Evolutionary conservation across 2,888 invertebrate species (phyloP), one percentile per base, ranked within the genome.

Genomic region (Apodemia zela): DNA sequence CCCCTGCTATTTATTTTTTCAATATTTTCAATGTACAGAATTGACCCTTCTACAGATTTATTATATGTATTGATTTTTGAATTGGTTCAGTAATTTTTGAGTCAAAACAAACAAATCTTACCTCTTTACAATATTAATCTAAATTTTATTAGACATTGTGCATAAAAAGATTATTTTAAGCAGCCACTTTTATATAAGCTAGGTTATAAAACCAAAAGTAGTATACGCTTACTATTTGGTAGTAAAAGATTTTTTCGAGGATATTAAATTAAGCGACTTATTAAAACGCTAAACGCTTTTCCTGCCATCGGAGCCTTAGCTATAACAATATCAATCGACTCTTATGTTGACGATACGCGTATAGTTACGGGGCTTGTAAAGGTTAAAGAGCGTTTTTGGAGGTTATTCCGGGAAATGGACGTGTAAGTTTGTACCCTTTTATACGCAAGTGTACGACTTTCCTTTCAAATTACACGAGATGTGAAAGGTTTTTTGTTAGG

Each of bases 301-400:
- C n/a, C 2, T 7, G 25, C 29, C 25, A 29, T 15, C 54, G 2
- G 5, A 15, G 13, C 33, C 33, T 63, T 47, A 58, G n/a, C 63
- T 21, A 59, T 47, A 63, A 63, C 57, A 38, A 58, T 47, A 62
- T 62, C 58, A 59, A 62, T 62, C 33, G 54, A 42, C 47, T 25
- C 54, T 54, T 54, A 54, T 54, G 54, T 54, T 54, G 54, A 54
- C 54, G 54, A 54, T 54, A 54, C 54, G 54, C 54, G 25, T 54
- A 54, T 54, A 54, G 54, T 54, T 54, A 54, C 25, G 54, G 13
- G 54, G 15, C 25, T 54, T 29, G 54, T 25, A 29, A 54, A 54
- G 54, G 54, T 54, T 54, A 54, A 54, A 15, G 54, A 54, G 54
- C 54, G 29, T 54, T 54, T 29, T 54, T 54, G 25, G 54, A 15